phyloP scores from a whole-genome alignment of 2,888 invertebrate genomes.

The Drosophila birchii region DNA sequence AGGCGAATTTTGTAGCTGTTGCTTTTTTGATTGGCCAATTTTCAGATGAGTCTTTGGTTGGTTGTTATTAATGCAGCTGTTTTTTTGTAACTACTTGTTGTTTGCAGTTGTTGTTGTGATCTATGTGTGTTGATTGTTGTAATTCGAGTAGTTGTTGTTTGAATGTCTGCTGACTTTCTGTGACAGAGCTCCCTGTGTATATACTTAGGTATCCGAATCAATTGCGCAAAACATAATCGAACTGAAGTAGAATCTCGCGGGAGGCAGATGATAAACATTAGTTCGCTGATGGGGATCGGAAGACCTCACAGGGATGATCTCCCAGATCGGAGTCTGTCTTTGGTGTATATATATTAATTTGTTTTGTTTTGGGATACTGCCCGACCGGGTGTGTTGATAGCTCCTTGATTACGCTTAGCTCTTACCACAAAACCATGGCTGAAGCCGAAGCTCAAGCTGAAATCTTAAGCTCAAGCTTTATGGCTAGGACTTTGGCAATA shows the following conservation, averaged over 20 bases:
- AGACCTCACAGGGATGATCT: slow-evolving; percentile 9
- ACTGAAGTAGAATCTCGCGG: slow-evolving; percentile 53
- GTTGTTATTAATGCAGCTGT: slow-evolving; percentile 30
- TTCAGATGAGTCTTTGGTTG: slow-evolving; percentile 36
- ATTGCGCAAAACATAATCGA: slow-evolving; percentile 48
- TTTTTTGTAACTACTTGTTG: slow-evolving; percentile 25
- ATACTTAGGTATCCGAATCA: slow-evolving; percentile 45
- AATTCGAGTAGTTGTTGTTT: slow-evolving; percentile 23
- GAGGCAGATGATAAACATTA: slow-evolving; percentile 81
- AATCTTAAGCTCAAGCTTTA: slow-evolving; percentile 1
- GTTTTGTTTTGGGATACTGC: neutral
- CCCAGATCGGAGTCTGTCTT: slow-evolving; percentile 1
- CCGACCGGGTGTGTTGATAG: slow-evolving; percentile 6
- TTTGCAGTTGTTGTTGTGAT: slow-evolving; percentile 7
- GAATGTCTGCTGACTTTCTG: slow-evolving; percentile 63
- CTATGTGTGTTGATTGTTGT: slow-evolving; percentile 34
- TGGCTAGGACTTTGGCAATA: neutral
- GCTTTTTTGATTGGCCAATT: slow-evolving; percentile 55
- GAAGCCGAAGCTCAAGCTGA: slow-evolving; percentile 11
- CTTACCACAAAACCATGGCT: slow-evolving; percentile 35
- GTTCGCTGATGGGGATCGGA: slow-evolving; percentile 50
- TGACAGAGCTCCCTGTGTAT: slow-evolving; percentile 78
- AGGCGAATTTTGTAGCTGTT: slow-evolving; percentile 34
- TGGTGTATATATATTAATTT: neutral
- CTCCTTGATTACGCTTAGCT: slow-evolving; percentile 15